phyloP scores from a whole-genome alignment of 1,140 invertebrate species.

The Megathymus violae region DNA sequence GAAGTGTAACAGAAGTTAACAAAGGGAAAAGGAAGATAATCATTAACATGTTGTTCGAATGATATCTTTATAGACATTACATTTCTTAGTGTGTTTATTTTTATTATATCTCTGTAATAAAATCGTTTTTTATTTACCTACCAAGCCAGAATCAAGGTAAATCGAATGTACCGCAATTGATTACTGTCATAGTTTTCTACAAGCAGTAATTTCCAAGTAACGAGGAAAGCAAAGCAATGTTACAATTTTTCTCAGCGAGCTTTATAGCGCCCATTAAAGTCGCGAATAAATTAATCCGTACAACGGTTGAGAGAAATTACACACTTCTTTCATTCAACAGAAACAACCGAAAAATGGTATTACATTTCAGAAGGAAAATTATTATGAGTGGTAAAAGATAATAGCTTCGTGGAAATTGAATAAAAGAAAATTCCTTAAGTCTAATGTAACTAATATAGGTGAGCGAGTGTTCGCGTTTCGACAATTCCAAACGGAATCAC shows the following conservation, averaged over 20 bases:
- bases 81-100: too few relatives aligned
- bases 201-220: neutral
- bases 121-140: too few relatives aligned
- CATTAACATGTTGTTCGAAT: too few relatives aligned
- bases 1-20: too few relatives aligned
- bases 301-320: slow-evolving; percentile 23
- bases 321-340: slow-evolving; percentile 43
- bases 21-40: too few relatives aligned
- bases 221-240: slow-evolving; percentile 15
- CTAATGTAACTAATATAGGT: slow-evolving; percentile 72
- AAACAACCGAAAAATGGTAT: slow-evolving; percentile 55
- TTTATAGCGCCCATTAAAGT: slow-evolving; percentile 19
- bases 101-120: too few relatives aligned
- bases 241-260: slow-evolving; percentile 18
- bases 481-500: slow-evolving; percentile 72
- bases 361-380: slow-evolving; percentile 56
- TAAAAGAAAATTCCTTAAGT: slow-evolving; percentile 68
- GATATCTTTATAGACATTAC: too few relatives aligned
- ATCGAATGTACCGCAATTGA: neutral
- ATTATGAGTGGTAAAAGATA: slow-evolving; percentile 67
- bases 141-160: neutral
- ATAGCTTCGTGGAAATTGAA: slow-evolving; percentile 70
- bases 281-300: slow-evolving; percentile 31
- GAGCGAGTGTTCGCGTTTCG: slow-evolving; percentile 56
- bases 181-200: neutral